A percentile compares a stretch with the other conserved stretches of the same genome.
Evolutionary conservation across 2,888 invertebrate genomes (phyloP).

Genomic region (Parasteatoda lunata): DNA sequence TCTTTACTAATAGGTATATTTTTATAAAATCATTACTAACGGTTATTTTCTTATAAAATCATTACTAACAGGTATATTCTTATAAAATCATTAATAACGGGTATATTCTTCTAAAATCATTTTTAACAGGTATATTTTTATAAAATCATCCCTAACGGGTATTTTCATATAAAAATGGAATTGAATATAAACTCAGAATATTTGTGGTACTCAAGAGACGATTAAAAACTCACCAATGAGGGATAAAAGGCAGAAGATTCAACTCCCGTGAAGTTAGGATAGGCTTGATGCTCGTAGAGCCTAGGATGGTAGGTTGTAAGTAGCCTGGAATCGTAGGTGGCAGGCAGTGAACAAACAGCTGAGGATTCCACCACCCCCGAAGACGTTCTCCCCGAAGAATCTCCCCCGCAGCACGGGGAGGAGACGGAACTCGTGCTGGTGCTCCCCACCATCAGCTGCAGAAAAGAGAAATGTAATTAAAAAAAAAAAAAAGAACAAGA

Average conservation of each 20-base stretch:
- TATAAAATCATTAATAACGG: too few relatives aligned
- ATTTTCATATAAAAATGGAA: too few relatives aligned
- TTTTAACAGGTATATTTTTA: too few relatives aligned
- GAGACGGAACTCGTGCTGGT: slow-evolving; percentile 51
- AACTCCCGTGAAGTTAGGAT: slow-evolving; percentile 63
- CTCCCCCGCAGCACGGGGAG: slow-evolving; percentile 61
- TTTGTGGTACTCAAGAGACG: not conserved
- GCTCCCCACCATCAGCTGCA: slow-evolving; percentile 62
- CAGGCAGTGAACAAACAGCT: slow-evolving; percentile 58
- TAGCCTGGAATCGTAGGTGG: slow-evolving; percentile 64
- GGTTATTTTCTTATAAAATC: too few relatives aligned
- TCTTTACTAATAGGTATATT: too few relatives aligned
- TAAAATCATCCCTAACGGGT: too few relatives aligned
- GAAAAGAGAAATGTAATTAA: not conserved
- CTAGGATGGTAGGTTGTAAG: slow-evolving; percentile 62
- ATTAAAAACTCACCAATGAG: slow-evolving; percentile 39
- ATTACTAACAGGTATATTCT: too few relatives aligned
- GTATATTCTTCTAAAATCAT: too few relatives aligned
- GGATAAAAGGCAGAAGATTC: slow-evolving; percentile 63
- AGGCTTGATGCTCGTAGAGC: slow-evolving; percentile 58
- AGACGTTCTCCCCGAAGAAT: slow-evolving; percentile 42
- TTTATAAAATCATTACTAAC: too few relatives aligned
- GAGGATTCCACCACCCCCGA: slow-evolving; percentile 44
- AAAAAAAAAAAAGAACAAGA: too few relatives aligned
- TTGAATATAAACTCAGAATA: too few relatives aligned